A percentile compares a stretch with the other conserved stretches of the same genome.
These are phyloP conservation scores for Kryphioiulus occultus DNA, from an alignment of 2,888 invertebrate species.

Conservation along the genomic window DNA sequence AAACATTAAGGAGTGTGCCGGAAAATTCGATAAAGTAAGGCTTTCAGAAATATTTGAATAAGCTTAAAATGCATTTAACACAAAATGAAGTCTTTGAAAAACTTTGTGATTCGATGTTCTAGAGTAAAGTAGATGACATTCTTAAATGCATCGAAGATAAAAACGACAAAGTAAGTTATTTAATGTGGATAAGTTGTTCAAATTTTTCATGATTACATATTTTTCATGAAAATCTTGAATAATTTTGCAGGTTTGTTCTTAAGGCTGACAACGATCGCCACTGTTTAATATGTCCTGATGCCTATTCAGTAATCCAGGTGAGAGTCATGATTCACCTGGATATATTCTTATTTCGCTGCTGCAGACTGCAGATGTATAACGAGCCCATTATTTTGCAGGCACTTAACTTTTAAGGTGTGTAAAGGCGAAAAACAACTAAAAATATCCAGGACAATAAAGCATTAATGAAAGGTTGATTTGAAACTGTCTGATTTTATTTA, in stretches of 20 bases:
- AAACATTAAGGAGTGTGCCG: constrained; percentile 35
- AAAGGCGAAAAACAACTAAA: not conserved
- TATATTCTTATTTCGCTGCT: not conserved
- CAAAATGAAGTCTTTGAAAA: not conserved
- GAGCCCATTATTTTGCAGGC: not conserved
- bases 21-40: not conserved
- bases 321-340: not conserved
- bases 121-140: not conserved
- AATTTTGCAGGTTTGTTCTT: not conserved
- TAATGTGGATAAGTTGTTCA: not conserved
- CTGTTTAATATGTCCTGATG: not conserved
- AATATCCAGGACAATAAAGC: not conserved
- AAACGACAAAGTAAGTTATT: not conserved
- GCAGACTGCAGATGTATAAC: not conserved
- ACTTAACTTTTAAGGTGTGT: not conserved
- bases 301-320: not conserved
- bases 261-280: not conserved
- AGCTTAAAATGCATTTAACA: not conserved
- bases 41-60: not conserved
- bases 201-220: not conserved
- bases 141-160: not conserved
- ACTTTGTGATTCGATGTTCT: not conserved
- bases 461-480: not conserved
- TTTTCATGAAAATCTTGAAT: not conserved
- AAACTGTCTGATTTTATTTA: not conserved